Evolutionary conservation across 2,113 vertebrate genomes (phyloP).

Genomic region (Austrofundulus limnaeus): DNA sequence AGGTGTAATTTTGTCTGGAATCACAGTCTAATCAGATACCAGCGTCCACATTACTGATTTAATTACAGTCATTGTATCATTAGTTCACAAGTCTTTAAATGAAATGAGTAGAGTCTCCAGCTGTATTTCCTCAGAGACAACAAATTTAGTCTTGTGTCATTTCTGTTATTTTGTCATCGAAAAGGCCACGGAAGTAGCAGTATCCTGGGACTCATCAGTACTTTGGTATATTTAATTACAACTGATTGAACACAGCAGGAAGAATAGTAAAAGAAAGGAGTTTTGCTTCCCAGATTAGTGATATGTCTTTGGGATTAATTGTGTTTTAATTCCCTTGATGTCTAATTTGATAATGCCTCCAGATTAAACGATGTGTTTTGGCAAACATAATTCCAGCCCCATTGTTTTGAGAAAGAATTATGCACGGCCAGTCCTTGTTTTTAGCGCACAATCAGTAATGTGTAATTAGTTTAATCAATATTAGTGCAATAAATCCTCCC

Average conservation of each 20-base stretch:
- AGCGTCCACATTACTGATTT: constrained; percentile 32
- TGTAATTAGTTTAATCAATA: constrained; percentile 65
- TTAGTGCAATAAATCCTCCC: constrained; percentile 49
- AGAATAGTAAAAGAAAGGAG: not conserved
- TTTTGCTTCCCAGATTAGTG: constrained; percentile 33
- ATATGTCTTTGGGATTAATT: constrained; percentile 21
- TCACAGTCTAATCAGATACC: constrained; percentile 23
- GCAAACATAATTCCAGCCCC: constrained; percentile 31
- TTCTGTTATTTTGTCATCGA: not conserved
- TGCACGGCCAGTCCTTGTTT: constrained; percentile 35
- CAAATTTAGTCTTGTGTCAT: not conserved
- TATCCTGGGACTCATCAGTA: not conserved
- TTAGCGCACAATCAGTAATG: constrained; percentile 56
- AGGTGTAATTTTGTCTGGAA: constrained; percentile 50
- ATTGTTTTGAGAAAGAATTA: constrained; percentile 44
- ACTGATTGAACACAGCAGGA: not conserved
- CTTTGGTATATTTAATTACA: constrained; percentile 14
- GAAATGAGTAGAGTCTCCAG: constrained; percentile 18
- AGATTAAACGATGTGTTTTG: constrained; percentile 23
- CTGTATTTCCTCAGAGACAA: constrained; percentile 20
- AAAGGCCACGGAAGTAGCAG: not conserved
- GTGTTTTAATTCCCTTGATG: constrained; percentile 31
- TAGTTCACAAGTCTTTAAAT: constrained; percentile 16
- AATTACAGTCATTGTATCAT: constrained; percentile 34
- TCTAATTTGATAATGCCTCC: constrained; percentile 45